phyloP scores from a whole-genome alignment of 2,797 vertebrate genomes.

The Rhinoraja longicauda region DNA sequence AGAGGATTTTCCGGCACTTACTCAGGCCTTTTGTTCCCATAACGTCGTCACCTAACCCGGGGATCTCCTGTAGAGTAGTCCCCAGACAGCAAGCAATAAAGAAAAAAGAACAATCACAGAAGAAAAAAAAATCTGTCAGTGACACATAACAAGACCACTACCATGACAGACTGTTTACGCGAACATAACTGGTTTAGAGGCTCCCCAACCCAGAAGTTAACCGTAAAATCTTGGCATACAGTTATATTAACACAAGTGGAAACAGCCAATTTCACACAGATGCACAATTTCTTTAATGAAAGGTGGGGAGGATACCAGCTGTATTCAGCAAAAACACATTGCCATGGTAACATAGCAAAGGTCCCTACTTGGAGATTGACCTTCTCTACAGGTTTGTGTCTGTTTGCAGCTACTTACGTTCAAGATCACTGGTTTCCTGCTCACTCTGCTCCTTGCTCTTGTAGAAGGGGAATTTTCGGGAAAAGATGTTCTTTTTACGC shows the following conservation, averaged over 20 bases:
- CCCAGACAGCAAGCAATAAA: slow-evolving; percentile 74
- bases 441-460: slow-evolving; percentile 98
- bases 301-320: slow-evolving; percentile 47
- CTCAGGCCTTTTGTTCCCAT: slow-evolving; percentile 89
- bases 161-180: slow-evolving; percentile 61
- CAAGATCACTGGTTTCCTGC: slow-evolving; percentile 91
- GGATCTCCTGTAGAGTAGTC: slow-evolving; percentile 87
- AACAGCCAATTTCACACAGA: neutral
- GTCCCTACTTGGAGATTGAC: slow-evolving; percentile 30
- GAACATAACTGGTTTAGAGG: slow-evolving; percentile 58
- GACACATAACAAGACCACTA: slow-evolving; percentile 61
- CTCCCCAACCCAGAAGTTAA: slow-evolving; percentile 29
- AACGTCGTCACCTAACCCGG: slow-evolving; percentile 64
- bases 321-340: slow-evolving; percentile 63
- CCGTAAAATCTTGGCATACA: neutral
- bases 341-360: slow-evolving; percentile 63
- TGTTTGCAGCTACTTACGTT: slow-evolving; percentile 85
- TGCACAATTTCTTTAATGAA: slow-evolving; percentile 39
- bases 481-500: slow-evolving; percentile 98
- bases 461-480: slow-evolving; percentile 99
- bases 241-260: slow-evolving; percentile 42
- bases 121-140: slow-evolving; percentile 76
- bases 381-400: slow-evolving; percentile 13
- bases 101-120: slow-evolving; percentile 73
- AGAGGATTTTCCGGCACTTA: slow-evolving; percentile 72